Conservation (phyloP, 2,888 invertebrate species). For the Platypus cylindrus region DNA sequence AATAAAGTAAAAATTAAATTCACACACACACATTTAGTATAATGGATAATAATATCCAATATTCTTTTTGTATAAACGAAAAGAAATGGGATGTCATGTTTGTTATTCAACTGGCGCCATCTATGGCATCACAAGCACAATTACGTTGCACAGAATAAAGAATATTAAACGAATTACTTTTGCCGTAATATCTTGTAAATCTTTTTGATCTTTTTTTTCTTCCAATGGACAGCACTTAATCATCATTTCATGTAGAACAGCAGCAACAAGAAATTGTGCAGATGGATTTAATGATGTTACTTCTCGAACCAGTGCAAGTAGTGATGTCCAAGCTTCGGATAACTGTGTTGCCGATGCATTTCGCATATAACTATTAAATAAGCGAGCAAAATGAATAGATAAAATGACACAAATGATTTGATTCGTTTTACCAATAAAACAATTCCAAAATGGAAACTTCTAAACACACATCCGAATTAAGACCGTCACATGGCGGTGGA, state of each 20-base stretch:
- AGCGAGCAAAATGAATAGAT: not conserved
- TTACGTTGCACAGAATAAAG: too few species aligned
- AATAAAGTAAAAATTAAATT: too few species aligned
- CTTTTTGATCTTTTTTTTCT: slow-evolving; percentile 69
- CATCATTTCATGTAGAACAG: slow-evolving; percentile 71
- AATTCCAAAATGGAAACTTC: slow-evolving; percentile 75
- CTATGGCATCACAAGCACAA: too few species aligned
- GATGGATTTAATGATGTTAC: slow-evolving; percentile 58
- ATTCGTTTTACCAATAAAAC: slow-evolving; percentile 50
- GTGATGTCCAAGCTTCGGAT: slow-evolving; percentile 64
- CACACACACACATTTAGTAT: too few species aligned
- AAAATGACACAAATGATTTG: not conserved
- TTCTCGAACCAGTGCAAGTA: slow-evolving; percentile 63
- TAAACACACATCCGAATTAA: slow-evolving; percentile 46
- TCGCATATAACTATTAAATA: slow-evolving; percentile 44
- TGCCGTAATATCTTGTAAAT: slow-evolving; percentile 62
- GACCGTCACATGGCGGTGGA: slow-evolving; percentile 50
- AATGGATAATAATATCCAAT: too few species aligned
- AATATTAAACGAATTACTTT: slow-evolving; percentile 35
- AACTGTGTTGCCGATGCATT: slow-evolving; percentile 56
- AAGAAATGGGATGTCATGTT: too few species aligned
- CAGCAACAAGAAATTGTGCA: slow-evolving; percentile 66
- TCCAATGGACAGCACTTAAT: slow-evolving; percentile 62
- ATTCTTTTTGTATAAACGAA: too few species aligned
- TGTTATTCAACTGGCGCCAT: too few species aligned